Evolutionary conservation across 64 coral and sea anemone species (phyloP), one percentile per base, ranked within the genome.

Genomic region (Stylophora pistillata): DNA sequence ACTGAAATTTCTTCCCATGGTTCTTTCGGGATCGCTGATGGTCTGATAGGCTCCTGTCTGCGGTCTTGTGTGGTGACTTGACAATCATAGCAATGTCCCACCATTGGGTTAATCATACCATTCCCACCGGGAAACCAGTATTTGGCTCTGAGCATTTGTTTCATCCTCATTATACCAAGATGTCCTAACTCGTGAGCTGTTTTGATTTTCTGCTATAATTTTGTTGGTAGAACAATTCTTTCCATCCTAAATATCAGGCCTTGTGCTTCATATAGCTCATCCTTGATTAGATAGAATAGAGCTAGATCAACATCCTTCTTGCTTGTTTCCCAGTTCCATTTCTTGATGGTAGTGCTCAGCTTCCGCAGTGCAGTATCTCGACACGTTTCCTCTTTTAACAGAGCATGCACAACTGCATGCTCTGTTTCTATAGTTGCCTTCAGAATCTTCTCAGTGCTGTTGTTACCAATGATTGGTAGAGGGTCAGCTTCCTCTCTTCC

Each of bases 401-500:
- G 86, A 74, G 86, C 84, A 28, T 87, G 26, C 20, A 92, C 82
- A 13, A 92, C 70, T 27, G 90, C 73, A 23, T 61, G 90, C 30
- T 87, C 74, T 53, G 71, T 84, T 16, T 74, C 56, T 4, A 74
- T 78, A 30, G 56, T 66, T 26, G 47, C 34, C 73, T 92, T 92
- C 21, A 92, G 77, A 60, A 86, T 21, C 70, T 78, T 70, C 33
- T 92, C 74, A 30, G 91, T 87, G 53, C 47, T 30, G n/a, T 87
- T 30, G 26, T 92, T 55, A 56, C 37, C 83, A 71, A 56, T 53
- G 30, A 55, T 32, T 81, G 83, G 91, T 16, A 87, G 65, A 41
- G 89, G 79, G 53, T 91, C 89, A n/a, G 33, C 21, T 76, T 87
- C 52, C 74, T 88, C 64, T 85, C 15, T 88, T 25, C 71, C 86